phyloP scores from a whole-genome alignment of 1,140 invertebrate species.

The Sycophila sp. region DNA sequence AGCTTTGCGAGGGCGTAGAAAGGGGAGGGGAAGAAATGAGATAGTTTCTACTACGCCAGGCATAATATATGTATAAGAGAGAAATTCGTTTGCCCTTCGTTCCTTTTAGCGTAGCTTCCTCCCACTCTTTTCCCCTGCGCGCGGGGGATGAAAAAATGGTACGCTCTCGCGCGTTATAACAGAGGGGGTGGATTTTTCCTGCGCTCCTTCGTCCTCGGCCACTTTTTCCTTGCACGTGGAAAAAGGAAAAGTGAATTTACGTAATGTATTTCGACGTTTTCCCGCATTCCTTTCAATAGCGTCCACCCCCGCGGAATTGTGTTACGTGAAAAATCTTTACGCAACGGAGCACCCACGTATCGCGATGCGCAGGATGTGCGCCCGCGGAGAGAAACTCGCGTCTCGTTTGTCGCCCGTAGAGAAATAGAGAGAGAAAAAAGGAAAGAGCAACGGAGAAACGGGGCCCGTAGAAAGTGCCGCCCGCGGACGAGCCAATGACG shows the following conservation, averaged over 20 bases:
- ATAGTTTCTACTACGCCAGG: conserved; percentile 25
- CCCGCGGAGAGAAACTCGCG: no score
- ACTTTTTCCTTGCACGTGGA: neutral
- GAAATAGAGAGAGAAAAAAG: neutral
- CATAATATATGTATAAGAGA: conserved; percentile 16
- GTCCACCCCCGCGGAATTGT: no score
- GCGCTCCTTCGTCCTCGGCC: neutral
- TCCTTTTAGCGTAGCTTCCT: neutral
- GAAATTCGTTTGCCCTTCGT: conserved; percentile 30
- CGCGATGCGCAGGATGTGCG: no score
- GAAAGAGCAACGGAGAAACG: neutral
- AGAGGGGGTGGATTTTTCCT: neutral
- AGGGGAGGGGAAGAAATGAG: conserved; percentile 30
- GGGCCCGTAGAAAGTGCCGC: conserved; percentile 17
- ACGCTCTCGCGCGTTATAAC: neutral
- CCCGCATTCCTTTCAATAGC: neutral
- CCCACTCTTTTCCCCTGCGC: neutral
- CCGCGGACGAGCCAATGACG: conserved; percentile 11
- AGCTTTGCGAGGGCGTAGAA: conserved; percentile 11
- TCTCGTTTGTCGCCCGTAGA: neutral
- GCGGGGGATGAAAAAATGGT: no score
- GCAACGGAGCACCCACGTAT: no score
- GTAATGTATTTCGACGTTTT: neutral
- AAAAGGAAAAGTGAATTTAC: conserved; percentile 6
- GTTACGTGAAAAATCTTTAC: no score